Evolutionary conservation across 2,888 invertebrate species (phyloP).

Genomic region (Scaptomyza flava): DNA sequence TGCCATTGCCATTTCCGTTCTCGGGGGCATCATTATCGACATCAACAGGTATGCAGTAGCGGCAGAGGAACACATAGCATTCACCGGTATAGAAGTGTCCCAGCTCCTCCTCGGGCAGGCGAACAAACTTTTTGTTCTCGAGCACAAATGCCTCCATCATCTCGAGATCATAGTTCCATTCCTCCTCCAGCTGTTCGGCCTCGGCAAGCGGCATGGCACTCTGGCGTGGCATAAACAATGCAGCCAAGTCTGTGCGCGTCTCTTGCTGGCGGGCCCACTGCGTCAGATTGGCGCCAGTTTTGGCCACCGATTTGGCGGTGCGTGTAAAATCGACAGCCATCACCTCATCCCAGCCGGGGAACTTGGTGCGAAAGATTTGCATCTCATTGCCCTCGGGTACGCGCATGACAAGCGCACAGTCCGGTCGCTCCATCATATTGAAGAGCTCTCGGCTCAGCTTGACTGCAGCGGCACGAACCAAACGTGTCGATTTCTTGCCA

Average conservation of each 20-base stretch:
- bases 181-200: conserved; percentile 94
- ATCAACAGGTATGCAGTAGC: conserved; percentile 93
- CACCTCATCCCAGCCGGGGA: conserved; percentile 99
- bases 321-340: conserved; percentile 99
- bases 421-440: conserved; percentile 95
- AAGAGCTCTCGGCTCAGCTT: conserved; percentile 98
- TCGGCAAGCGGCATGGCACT: conserved; percentile 93
- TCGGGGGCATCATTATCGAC: conserved; percentile 12
- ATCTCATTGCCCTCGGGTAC: conserved; percentile 96
- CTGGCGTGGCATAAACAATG: conserved; percentile 97
- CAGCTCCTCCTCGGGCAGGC: conserved; percentile 96
- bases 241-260: conserved; percentile 96
- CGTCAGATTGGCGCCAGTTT: conserved; percentile 97
- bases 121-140: conserved; percentile 98
- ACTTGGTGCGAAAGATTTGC: conserved; percentile 98
- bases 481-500: conserved; percentile 97
- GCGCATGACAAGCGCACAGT: conserved; percentile 94
- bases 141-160: conserved; percentile 99
- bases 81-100: conserved; percentile 96
- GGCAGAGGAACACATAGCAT: conserved; percentile 98
- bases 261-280: conserved; percentile 96
- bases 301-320: conserved; percentile 97
- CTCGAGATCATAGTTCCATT: conserved; percentile 99
- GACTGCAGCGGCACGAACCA: conserved; percentile 97
- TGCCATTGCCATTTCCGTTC: conserved; percentile 80